Evolutionary conservation across 30 jellyfish, hydroid and myxozoan genomes (phyloP).

Genomic region (Rhopilema esculentum): DNA sequence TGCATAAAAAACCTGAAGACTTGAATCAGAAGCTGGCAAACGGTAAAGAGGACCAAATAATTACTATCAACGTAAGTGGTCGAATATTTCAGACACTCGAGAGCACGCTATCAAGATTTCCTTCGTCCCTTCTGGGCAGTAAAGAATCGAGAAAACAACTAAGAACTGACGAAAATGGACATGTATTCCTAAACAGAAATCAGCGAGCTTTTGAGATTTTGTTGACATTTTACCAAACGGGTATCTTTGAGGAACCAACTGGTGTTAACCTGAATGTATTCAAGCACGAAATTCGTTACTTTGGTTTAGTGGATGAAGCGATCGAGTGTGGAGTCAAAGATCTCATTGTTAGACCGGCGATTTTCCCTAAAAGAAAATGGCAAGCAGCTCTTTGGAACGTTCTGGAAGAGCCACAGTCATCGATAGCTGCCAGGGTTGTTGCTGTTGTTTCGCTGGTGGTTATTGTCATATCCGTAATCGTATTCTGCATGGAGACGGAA

Average conservation of each 20-base stretch:
- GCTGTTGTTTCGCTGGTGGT: slow-evolving; percentile 75
- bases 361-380: slow-evolving; percentile 73
- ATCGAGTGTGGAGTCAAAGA: slow-evolving; percentile 89
- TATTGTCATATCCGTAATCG: slow-evolving; percentile 77
- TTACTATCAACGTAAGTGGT: slow-evolving; percentile 90
- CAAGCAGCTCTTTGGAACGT: slow-evolving; percentile 83
- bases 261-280: slow-evolving; percentile 78
- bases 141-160: slow-evolving; percentile 62
- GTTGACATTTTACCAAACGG: slow-evolving; percentile 93
- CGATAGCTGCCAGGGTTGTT: slow-evolving; percentile 78
- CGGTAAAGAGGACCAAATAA: slow-evolving; percentile 58
- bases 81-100: slow-evolving; percentile 78
- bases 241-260: slow-evolving; percentile 92
- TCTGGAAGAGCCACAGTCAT: slow-evolving; percentile 93
- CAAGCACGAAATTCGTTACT: slow-evolving; percentile 84
- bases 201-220: slow-evolving; percentile 76
- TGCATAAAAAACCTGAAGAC: neutral
- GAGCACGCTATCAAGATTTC: slow-evolving; percentile 84
- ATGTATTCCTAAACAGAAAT: slow-evolving; percentile 86
- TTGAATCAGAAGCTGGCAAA: neutral
- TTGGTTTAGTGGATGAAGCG: slow-evolving; percentile 90
- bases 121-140: slow-evolving; percentile 87
- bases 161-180: slow-evolving; percentile 75
- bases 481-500: slow-evolving; percentile 90
- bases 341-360: slow-evolving; percentile 36